These are phyloP conservation scores for Smutsia temminckii DNA, from an alignment of 2,797 vertebrate genomes.

Conservation along the genomic window DNA sequence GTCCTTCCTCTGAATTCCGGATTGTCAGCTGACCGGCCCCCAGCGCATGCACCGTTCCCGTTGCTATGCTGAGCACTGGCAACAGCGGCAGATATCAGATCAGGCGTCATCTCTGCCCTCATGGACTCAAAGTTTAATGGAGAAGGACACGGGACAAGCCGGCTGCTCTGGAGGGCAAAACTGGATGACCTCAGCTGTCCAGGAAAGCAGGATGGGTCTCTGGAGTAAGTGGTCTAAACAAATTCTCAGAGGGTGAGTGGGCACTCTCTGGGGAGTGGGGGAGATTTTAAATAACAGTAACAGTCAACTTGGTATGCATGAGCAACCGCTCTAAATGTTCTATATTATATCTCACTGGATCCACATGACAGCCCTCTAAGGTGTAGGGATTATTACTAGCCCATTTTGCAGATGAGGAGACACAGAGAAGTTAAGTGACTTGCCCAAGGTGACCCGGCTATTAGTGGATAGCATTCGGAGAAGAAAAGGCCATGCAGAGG, in stretches of 20 bases:
- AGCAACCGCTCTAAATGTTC: neutral
- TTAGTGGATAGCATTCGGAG: neutral
- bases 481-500: neutral
- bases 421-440: neutral
- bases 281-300: neutral
- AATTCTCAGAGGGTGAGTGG: neutral
- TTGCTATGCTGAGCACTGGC: neutral
- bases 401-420: conserved; percentile 9
- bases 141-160: neutral
- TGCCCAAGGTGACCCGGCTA: neutral
- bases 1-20: neutral
- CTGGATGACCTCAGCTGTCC: neutral
- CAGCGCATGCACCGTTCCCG: neutral
- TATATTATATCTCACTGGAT: neutral
- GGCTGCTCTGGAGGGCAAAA: neutral
- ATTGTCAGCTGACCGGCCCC: neutral
- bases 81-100: neutral
- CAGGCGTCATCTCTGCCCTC: neutral
- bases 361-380: neutral
- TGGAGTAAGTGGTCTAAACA: neutral
- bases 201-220: neutral
- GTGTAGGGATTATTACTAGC: neutral
- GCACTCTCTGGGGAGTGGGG: too few species aligned
- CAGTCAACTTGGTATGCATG: neutral
- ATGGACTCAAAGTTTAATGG: neutral